These are phyloP conservation scores for Hermodice carunculata DNA, from an alignment of 2,888 invertebrate genomes.

Conservation along the genomic window DNA sequence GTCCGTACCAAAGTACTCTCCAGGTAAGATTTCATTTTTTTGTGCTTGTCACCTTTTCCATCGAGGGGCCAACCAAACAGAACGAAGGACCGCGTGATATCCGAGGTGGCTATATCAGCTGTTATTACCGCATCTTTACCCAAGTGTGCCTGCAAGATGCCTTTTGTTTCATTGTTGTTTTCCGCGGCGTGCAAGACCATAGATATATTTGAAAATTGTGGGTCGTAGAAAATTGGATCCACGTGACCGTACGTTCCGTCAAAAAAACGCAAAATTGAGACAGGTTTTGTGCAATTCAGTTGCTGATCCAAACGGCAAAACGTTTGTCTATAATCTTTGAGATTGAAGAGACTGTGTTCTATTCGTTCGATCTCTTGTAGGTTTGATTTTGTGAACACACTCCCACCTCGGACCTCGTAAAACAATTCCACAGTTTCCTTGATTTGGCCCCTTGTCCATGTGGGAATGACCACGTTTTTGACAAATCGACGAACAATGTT, in stretches of 20 bases:
- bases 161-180: constrained; percentile 13
- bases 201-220: constrained; percentile 21
- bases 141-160: constrained; percentile 17
- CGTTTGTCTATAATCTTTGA: constrained; percentile 1
- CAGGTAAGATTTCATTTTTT: no score
- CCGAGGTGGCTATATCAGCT: constrained; percentile 3
- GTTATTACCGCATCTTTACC: constrained; percentile 24
- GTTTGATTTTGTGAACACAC: constrained; percentile 49
- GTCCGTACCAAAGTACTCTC: no score
- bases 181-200: constrained; percentile 17
- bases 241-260: constrained; percentile 5
- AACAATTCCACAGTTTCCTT: no score
- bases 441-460: no score
- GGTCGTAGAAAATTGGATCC: constrained; percentile 18
- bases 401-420: no score
- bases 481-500: no score
- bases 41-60: no score
- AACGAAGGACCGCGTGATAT: constrained; percentile 16
- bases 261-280: neutral
- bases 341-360: constrained; percentile 34
- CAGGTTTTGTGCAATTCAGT: neutral
- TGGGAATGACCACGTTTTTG: no score
- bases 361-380: constrained; percentile 45
- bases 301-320: constrained; percentile 7
- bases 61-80: constrained; percentile 27